phyloP scores from a whole-genome alignment of 2,113 vertebrate species.

The Ailurus styani region DNA sequence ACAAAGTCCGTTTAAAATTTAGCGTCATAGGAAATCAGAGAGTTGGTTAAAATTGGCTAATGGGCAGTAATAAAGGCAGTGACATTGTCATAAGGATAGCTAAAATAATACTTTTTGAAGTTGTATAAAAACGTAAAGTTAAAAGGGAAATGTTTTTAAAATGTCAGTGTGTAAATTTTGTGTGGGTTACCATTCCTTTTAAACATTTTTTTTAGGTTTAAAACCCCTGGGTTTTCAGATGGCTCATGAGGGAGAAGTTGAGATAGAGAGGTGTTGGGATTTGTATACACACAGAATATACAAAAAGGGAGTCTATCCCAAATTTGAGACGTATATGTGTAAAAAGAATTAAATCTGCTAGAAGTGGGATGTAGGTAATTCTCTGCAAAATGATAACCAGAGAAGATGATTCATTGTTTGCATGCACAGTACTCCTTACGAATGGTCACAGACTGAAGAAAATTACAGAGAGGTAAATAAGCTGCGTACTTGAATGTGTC shows the following conservation, averaged over 20 bases:
- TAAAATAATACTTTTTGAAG: neutral
- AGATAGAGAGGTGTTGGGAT: neutral
- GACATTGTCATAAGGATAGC: neutral
- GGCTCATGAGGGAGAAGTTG: neutral
- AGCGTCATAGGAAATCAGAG: neutral
- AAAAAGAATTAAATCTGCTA: neutral
- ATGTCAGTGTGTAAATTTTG: neutral
- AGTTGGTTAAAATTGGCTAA: neutral
- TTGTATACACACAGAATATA: neutral
- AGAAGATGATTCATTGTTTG: neutral
- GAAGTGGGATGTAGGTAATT: neutral
- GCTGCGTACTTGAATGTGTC: neutral
- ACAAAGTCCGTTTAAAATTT: neutral
- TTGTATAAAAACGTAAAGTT: neutral
- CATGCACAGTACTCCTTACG: neutral
- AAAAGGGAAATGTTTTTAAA: neutral
- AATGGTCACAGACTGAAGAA: neutral
- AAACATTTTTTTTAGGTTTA: neutral
- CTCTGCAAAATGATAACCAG: neutral
- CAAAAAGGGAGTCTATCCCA: neutral
- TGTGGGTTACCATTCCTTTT: neutral
- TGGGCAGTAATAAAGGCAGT: neutral
- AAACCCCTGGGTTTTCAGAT: neutral
- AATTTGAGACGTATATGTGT: neutral
- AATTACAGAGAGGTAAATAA: neutral